Conservation (phyloP, 2,888 invertebrate genomes). For the Ramazzottius varieornatus region DNA sequence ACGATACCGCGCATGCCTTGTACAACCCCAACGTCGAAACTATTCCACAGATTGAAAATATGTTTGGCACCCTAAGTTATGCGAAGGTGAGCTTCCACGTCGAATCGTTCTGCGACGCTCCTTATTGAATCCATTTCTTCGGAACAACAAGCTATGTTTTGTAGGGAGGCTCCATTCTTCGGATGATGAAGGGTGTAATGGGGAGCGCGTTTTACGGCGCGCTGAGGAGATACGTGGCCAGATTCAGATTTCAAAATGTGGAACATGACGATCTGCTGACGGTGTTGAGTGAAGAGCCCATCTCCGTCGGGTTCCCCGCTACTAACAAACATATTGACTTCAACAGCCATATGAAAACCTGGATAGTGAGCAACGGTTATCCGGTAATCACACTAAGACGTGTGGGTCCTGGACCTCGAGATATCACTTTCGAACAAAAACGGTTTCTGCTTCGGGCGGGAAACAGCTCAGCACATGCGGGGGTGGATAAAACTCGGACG, state of each 20-base stretch:
- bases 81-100: conserved; percentile 41
- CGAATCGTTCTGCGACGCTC: too few relatives aligned
- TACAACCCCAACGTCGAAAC: conserved; percentile 9
- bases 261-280: not conserved
- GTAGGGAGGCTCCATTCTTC: not conserved
- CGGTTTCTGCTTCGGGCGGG: too few relatives aligned
- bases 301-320: not conserved
- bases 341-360: not conserved
- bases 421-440: too few relatives aligned
- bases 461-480: too few relatives aligned
- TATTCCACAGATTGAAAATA: conserved; percentile 35
- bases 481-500: not conserved
- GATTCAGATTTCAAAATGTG: not conserved
- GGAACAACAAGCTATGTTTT: too few relatives aligned
- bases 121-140: too few relatives aligned
- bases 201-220: not conserved
- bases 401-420: too few relatives aligned
- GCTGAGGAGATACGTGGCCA: not conserved
- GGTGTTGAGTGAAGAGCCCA: not conserved
- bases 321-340: too few relatives aligned
- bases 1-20: conserved; percentile 8
- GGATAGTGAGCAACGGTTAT: not conserved
- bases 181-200: not conserved
- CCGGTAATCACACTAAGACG: not conserved
- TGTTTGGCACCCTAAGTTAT: conserved; percentile 47